These are phyloP conservation scores for Hyposoter dolosus DNA, from an alignment of 2,888 invertebrate genomes.

Conservation along the genomic window DNA sequence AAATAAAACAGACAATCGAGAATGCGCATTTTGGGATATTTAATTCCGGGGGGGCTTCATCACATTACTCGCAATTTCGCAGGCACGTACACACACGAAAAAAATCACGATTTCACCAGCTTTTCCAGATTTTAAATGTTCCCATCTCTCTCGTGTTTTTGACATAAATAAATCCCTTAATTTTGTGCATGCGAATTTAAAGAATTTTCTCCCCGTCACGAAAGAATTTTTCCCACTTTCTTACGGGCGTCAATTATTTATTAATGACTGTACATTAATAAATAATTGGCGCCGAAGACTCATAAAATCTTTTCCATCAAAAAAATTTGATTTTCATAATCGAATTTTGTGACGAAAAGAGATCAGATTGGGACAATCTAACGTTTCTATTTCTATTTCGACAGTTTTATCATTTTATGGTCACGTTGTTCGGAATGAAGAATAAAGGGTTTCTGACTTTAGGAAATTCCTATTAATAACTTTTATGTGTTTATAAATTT, in stretches of 20 bases:
- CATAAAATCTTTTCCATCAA: not conserved
- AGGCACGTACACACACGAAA: constrained; percentile 78
- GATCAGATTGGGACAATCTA: too few species aligned
- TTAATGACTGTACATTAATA: too few species aligned
- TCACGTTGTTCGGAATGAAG: not conserved
- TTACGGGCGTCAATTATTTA: not conserved
- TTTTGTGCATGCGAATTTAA: not conserved
- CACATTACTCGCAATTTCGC: constrained; percentile 76
- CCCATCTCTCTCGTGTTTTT: not conserved
- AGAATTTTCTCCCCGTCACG: not conserved
- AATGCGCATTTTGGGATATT: constrained; percentile 78
- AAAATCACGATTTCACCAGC: constrained; percentile 3
- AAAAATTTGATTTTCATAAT: not conserved
- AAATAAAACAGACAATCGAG: constrained; percentile 49
- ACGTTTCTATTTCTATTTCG: not conserved
- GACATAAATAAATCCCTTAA: not conserved
- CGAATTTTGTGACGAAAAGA: not conserved
- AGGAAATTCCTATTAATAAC: too few species aligned
- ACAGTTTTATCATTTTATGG: not conserved
- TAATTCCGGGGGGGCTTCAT: constrained; percentile 73
- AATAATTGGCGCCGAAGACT: too few species aligned
- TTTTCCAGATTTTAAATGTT: constrained; percentile 3
- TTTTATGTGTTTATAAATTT: constrained; percentile 16
- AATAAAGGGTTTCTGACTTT: too few species aligned
- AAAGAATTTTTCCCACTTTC: not conserved